Conservation (phyloP, 2,888 invertebrate genomes). For the Mimachlamys varia region DNA sequence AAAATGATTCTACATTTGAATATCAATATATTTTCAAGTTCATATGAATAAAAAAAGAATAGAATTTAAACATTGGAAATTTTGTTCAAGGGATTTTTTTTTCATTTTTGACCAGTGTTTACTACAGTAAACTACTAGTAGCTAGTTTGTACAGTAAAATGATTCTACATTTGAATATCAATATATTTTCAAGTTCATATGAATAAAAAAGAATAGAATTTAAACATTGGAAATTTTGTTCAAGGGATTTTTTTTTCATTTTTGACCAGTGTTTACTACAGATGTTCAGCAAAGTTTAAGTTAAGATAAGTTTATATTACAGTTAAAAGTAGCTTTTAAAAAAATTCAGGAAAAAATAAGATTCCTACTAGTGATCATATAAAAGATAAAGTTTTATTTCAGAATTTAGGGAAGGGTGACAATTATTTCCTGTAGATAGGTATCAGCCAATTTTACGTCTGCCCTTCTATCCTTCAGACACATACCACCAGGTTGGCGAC, state of each 20-base stretch:
- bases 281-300: too few species aligned
- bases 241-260: too few species aligned
- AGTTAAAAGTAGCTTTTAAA: background rate
- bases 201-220: too few species aligned
- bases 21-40: background rate
- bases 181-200: too few species aligned
- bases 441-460: slow-evolving; percentile 6
- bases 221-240: too few species aligned
- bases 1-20: background rate
- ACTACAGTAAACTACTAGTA: too few species aligned
- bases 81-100: too few species aligned
- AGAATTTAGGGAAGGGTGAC: background rate
- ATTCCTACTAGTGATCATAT: background rate
- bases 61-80: too few species aligned
- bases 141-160: background rate
- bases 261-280: too few species aligned
- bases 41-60: too few species aligned
- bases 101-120: too few species aligned
- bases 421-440: background rate
- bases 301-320: background rate
- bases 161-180: background rate
- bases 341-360: background rate
- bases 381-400: background rate
- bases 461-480: background rate
- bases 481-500: background rate